phyloP scores from a whole-genome alignment of 2,113 vertebrate species.

The Xenopus laevis region DNA sequence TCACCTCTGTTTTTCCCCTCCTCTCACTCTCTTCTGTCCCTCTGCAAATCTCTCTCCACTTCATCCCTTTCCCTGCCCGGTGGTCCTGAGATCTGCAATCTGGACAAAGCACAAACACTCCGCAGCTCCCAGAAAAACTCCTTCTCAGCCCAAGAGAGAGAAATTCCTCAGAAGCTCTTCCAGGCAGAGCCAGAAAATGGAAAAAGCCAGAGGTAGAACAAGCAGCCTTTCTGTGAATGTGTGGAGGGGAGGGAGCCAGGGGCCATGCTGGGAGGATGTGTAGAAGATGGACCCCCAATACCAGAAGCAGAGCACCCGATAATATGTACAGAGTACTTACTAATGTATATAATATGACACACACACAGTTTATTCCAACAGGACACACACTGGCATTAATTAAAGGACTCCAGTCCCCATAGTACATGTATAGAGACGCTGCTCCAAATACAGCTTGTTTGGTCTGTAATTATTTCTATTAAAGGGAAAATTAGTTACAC shows the following conservation, averaged over 20 bases:
- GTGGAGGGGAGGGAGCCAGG: conserved; percentile 39
- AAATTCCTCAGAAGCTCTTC: conserved; percentile 43
- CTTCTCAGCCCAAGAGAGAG: conserved; percentile 44
- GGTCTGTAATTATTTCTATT: too few species aligned
- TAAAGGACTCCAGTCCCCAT: too few species aligned
- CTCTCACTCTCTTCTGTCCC: conserved; percentile 16
- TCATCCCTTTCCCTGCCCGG: conserved; percentile 28
- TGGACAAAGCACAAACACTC: conserved; percentile 35
- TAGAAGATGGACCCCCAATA: conserved; percentile 24
- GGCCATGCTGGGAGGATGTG: not conserved
- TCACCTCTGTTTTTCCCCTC: not conserved
- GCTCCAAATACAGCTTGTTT: too few species aligned
- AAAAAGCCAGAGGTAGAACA: conserved; percentile 41
- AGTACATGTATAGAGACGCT: too few species aligned
- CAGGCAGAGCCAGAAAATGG: conserved; percentile 44
- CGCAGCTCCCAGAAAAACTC: conserved; percentile 44
- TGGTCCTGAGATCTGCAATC: conserved; percentile 38
- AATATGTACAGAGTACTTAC: not conserved
- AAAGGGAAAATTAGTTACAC: too few species aligned
- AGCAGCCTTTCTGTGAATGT: conserved; percentile 40
- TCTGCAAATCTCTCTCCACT: conserved; percentile 26
- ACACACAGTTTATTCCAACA: too few species aligned
- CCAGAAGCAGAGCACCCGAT: not conserved
- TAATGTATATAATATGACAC: too few species aligned
- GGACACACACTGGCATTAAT: too few species aligned